These are phyloP conservation scores for Smittia sp. DNA, from an alignment of 2,888 invertebrate genomes.

Conservation along the genomic window DNA sequence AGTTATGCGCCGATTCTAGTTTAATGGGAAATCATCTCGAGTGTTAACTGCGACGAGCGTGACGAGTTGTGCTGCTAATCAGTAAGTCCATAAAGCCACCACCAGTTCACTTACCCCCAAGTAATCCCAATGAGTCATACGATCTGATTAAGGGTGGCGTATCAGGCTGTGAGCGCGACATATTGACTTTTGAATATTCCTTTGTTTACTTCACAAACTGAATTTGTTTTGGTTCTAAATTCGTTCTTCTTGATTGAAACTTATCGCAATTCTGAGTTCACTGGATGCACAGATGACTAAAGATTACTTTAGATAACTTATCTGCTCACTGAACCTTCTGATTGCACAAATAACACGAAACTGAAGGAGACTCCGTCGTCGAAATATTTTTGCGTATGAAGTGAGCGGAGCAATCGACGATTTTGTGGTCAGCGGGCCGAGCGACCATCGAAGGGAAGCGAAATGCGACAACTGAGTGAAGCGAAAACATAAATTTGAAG, in stretches of 20 bases:
- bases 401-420: too few species aligned
- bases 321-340: background rate
- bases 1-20: conserved; percentile 5
- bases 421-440: too few species aligned
- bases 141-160: conserved; percentile 33
- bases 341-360: conserved; percentile 3
- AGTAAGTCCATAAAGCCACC: background rate
- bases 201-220: conserved; percentile 27
- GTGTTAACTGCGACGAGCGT: background rate
- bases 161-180: conserved; percentile 32
- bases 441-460: too few species aligned
- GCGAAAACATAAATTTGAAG: too few species aligned
- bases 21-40: background rate
- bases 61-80: background rate
- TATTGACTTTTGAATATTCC: background rate
- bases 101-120: conserved; percentile 29
- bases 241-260: background rate
- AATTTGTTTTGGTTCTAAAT: background rate
- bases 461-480: too few species aligned
- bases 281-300: background rate
- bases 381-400: too few species aligned
- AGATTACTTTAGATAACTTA: background rate
- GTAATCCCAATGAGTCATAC: conserved; percentile 34
- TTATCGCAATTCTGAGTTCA: background rate
- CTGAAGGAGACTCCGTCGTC: too few species aligned